A percentile compares a stretch with the other conserved stretches of the same genome.
These are phyloP conservation scores for Sternotherus odoratus DNA, from an alignment of 2,797 vertebrate genomes.

Conservation along the genomic window DNA sequence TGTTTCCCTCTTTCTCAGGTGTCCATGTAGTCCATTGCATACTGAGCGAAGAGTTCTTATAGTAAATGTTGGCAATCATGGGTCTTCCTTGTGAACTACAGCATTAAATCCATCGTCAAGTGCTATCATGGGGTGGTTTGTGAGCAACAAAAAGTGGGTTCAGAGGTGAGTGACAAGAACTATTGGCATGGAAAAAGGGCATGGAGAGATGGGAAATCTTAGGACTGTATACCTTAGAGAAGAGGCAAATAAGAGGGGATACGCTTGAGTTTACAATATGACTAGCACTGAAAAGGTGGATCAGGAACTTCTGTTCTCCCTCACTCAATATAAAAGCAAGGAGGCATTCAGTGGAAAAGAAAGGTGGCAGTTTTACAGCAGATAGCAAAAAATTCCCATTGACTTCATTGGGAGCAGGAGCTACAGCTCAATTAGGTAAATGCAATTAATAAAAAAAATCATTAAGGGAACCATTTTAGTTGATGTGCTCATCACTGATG, in stretches of 20 bases:
- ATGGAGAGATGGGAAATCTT: neutral
- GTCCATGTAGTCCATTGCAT: constrained; percentile 24
- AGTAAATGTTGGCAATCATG: constrained; percentile 50
- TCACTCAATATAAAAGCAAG: neutral
- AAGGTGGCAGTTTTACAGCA: neutral
- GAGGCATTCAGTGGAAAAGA: neutral
- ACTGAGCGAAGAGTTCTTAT: constrained; percentile 22
- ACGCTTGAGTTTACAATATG: neutral
- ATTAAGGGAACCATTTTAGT: neutral
- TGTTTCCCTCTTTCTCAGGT: constrained; percentile 53
- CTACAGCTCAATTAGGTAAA: neutral
- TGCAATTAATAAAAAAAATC: neutral
- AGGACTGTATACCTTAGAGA: neutral
- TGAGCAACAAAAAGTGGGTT: constrained; percentile 33
- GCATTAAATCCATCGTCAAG: constrained; percentile 62
- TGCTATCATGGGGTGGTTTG: constrained; percentile 26
- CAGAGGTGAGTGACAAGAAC: constrained; percentile 18
- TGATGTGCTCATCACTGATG: accelerated
- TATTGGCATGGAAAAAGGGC: neutral
- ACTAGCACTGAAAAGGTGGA: neutral
- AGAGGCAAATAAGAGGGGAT: neutral
- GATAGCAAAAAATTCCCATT: neutral
- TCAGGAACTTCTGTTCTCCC: neutral
- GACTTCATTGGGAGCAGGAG: neutral
- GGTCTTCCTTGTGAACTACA: constrained; percentile 51